Evolutionary conservation across 2,888 invertebrate genomes (phyloP).

Genomic region (Dicyrtomina minuta): DNA sequence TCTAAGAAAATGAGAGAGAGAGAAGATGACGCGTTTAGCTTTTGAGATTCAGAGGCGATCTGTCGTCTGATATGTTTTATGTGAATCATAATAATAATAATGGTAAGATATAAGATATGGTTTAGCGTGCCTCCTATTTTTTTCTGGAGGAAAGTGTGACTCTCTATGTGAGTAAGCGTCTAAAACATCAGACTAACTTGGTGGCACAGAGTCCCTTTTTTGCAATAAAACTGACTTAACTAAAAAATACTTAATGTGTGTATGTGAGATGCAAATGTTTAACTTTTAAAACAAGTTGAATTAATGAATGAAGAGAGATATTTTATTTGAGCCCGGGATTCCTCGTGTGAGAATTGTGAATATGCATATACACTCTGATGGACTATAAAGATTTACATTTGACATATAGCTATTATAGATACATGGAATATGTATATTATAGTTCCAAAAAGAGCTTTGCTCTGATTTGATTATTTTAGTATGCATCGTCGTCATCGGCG

Average conservation of each 20-base stretch:
- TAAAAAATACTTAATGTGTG: neutral
- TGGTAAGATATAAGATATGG: no score
- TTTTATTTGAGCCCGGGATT: constrained; percentile 16
- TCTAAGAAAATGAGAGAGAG: neutral
- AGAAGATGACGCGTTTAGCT: neutral
- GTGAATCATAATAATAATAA: no score
- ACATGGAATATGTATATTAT: no score
- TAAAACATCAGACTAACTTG: no score
- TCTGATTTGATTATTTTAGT: no score
- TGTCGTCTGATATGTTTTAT: no score
- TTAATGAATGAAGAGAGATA: constrained; percentile 25
- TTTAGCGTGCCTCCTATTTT: no score
- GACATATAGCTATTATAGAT: no score
- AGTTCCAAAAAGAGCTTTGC: no score
- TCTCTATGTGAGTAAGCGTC: no score
- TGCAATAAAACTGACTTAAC: constrained; percentile 17
- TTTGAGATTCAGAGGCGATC: neutral
- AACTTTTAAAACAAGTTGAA: constrained; percentile 25
- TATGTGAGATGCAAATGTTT: neutral
- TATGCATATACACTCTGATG: neutral
- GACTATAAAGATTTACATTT: no score
- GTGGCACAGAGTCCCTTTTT: constrained; percentile 5
- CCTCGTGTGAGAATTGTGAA: neutral
- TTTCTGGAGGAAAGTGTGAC: neutral
- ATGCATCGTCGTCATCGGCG: no score